phyloP scores from a whole-genome alignment of 2,113 vertebrate species.

The Cheirogaleus medius region DNA sequence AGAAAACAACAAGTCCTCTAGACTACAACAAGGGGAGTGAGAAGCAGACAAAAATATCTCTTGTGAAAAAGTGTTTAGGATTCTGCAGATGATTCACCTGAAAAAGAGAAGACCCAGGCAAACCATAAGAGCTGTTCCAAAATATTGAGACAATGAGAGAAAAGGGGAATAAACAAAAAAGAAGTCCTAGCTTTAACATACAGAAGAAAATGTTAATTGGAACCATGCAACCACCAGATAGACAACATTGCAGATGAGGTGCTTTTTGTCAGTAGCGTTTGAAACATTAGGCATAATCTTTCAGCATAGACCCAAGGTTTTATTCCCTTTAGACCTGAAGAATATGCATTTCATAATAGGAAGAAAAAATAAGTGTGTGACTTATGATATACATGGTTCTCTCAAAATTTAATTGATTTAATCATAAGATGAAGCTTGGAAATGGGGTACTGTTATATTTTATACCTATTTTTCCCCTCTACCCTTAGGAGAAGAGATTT shows the following conservation, averaged over 20 bases:
- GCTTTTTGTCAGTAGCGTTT: neutral
- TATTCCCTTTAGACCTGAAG: neutral
- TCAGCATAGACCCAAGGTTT: neutral
- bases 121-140: neutral
- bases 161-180: neutral
- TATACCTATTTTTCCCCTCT: constrained; percentile 7
- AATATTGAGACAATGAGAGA: neutral
- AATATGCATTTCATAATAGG: neutral
- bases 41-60: neutral
- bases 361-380: neutral
- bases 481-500: constrained; percentile 18
- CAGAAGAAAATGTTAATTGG: neutral
- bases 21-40: no score
- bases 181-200: neutral
- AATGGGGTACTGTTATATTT: constrained; percentile 31
- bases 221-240: neutral
- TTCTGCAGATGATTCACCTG: neutral
- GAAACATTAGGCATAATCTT: neutral
- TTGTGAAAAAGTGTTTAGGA: neutral
- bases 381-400: neutral
- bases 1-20: neutral
- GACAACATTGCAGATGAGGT: neutral
- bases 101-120: neutral
- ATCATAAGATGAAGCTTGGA: constrained; percentile 32
- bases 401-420: constrained; percentile 38